A percentile compares a stretch with the other conserved stretches of the same genome.
These are phyloP conservation scores for Aramus guarauna DNA, from an alignment of 2,113 vertebrate genomes.

Conservation along the genomic window DNA sequence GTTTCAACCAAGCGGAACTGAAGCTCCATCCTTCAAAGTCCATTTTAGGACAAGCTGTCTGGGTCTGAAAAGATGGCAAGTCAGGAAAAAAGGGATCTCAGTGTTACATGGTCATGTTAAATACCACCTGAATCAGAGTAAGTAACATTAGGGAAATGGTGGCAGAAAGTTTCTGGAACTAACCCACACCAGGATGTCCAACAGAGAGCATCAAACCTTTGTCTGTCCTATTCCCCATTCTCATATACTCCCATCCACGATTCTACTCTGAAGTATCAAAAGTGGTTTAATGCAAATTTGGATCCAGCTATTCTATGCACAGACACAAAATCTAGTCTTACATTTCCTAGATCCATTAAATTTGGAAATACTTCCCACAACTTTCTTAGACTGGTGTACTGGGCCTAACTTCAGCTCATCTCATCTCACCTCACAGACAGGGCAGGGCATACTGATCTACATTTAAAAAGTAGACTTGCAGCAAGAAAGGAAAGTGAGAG, in stretches of 20 bases:
- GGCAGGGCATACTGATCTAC: neutral
- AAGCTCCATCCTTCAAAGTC: neutral
- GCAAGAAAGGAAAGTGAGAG: neutral
- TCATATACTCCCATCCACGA: too few relatives aligned
- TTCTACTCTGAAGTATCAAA: neutral
- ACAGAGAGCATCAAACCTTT: neutral
- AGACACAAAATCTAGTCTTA: too few relatives aligned
- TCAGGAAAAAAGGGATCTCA: neutral
- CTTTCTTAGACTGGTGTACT: neutral
- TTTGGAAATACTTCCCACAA: neutral
- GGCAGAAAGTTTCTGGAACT: neutral
- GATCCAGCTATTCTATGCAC: neutral
- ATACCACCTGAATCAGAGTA: neutral
- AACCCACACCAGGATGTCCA: neutral
- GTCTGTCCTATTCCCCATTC: rapidly evolving
- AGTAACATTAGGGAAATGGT: neutral
- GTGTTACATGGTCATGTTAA: neutral
- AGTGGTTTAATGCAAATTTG: neutral
- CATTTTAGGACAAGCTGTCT: neutral
- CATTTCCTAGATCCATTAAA: too few relatives aligned
- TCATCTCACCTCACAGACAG: neutral
- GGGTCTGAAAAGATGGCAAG: neutral
- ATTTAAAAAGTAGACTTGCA: neutral
- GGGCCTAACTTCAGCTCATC: neutral
- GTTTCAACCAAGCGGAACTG: neutral